phyloP scores from a whole-genome alignment of 2,797 vertebrate species.

The Molossus molossus region DNA sequence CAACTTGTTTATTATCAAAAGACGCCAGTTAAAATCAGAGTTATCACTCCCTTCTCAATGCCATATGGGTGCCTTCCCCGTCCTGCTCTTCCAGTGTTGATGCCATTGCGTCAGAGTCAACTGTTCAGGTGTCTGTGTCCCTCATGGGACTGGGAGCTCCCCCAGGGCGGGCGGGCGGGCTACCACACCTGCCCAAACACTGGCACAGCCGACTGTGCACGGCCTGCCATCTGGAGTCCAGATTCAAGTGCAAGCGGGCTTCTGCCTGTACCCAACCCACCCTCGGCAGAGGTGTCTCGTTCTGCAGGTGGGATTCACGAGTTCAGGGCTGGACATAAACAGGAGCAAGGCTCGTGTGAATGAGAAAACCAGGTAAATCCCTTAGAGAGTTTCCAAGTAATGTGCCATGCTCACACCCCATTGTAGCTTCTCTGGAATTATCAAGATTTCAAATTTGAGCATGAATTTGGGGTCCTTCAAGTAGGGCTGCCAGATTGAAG shows the following conservation, averaged over 20 bases:
- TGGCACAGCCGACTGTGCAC: neutral
- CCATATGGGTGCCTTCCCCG: neutral
- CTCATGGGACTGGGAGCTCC: neutral
- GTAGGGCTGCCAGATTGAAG: neutral
- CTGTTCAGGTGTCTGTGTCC: too few species aligned
- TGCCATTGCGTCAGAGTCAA: neutral
- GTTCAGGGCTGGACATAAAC: neutral
- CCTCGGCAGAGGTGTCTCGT: neutral
- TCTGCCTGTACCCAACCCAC: neutral
- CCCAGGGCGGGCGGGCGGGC: neutral
- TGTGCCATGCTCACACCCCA: neutral
- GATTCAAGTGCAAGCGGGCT: conserved; percentile 16
- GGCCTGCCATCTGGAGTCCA: neutral
- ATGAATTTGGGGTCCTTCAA: neutral
- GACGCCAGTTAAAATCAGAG: neutral
- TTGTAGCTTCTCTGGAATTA: neutral
- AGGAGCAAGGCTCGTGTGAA: neutral
- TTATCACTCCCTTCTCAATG: neutral
- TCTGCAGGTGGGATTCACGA: neutral
- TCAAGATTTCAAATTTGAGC: neutral
- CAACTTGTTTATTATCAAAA: neutral
- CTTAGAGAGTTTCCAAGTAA: neutral
- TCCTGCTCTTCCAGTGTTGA: neutral
- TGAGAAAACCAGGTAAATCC: neutral
- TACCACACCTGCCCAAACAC: neutral